A percentile compares a stretch with the other conserved stretches of the same genome.
Conservation (phyloP, 2,888 invertebrate species). For the Melipona beecheii region DNA sequence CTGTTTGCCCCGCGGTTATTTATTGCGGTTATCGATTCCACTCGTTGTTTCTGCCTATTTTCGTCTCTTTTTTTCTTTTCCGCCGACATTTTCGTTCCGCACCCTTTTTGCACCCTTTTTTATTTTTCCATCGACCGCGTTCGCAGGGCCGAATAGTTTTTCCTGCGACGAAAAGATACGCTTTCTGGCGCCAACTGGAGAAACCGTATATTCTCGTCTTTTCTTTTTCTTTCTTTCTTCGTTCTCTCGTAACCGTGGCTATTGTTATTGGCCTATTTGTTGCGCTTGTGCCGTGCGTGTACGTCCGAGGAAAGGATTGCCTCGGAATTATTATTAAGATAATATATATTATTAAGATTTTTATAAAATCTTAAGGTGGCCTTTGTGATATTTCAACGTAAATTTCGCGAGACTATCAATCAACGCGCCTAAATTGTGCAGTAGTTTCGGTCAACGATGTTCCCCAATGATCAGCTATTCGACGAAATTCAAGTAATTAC, state of each 20-base stretch:
- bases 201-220: slow-evolving; percentile 13
- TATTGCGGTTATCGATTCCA: slow-evolving; percentile 76
- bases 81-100: slow-evolving; percentile 9
- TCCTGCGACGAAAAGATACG: slow-evolving; percentile 22
- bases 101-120: slow-evolving; percentile 22
- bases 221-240: background rate
- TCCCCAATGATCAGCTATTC: background rate
- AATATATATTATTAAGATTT: too few species aligned
- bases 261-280: too few species aligned
- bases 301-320: slow-evolving; percentile 7
- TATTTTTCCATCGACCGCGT: slow-evolving; percentile 27
- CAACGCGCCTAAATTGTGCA: background rate
- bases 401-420: background rate
- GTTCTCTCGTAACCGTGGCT: background rate
- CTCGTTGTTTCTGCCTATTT: slow-evolving; percentile 18
- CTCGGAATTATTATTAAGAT: slow-evolving; percentile 31
- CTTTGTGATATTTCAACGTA: background rate
- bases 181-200: slow-evolving; percentile 14
- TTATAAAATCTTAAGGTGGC: background rate
- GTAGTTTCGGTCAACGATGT: background rate
- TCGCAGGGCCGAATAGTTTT: slow-evolving; percentile 21
- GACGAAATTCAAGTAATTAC: background rate
- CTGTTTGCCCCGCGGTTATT: slow-evolving; percentile 67
- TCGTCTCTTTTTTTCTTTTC: background rate
- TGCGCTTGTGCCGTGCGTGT: too few species aligned